Percentiles rank a stretch among this genome's conserved stretches.
phyloP scores from a whole-genome alignment of 2,797 vertebrate genomes.

The Haliaeetus albicilla region DNA sequence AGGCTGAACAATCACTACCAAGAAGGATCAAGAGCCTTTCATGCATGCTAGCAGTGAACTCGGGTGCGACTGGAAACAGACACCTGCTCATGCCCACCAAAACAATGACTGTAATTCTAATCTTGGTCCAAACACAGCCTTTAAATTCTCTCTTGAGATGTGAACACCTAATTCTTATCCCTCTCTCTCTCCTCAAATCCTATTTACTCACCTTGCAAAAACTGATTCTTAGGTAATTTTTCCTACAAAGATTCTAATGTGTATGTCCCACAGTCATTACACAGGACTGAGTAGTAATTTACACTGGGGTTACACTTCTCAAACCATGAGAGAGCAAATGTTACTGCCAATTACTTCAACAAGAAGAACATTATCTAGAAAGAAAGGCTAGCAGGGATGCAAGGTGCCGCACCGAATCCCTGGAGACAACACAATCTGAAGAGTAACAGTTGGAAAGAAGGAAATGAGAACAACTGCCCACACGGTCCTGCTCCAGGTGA shows the following conservation, averaged over 20 bases:
- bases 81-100: neutral
- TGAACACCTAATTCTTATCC: neutral
- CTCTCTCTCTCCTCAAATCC: neutral
- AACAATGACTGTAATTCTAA: neutral
- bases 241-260: neutral
- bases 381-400: neutral
- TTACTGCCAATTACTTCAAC: neutral
- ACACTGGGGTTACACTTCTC: neutral
- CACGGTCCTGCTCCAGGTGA: fast-evolving
- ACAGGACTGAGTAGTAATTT: fast-evolving
- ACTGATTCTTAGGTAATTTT: neutral
- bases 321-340: neutral
- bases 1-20: neutral
- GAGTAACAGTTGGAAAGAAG: neutral
- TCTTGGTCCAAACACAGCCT: neutral
- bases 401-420: neutral
- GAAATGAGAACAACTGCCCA: neutral
- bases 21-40: neutral
- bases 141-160: neutral
- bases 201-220: neutral
- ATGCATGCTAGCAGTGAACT: neutral
- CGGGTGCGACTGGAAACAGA: neutral
- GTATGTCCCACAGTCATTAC: neutral
- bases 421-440: neutral
- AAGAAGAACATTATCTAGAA: neutral